These are phyloP conservation scores for Neodiprion virginianus DNA, from an alignment of 1,140 invertebrate genomes.

Conservation along the genomic window DNA sequence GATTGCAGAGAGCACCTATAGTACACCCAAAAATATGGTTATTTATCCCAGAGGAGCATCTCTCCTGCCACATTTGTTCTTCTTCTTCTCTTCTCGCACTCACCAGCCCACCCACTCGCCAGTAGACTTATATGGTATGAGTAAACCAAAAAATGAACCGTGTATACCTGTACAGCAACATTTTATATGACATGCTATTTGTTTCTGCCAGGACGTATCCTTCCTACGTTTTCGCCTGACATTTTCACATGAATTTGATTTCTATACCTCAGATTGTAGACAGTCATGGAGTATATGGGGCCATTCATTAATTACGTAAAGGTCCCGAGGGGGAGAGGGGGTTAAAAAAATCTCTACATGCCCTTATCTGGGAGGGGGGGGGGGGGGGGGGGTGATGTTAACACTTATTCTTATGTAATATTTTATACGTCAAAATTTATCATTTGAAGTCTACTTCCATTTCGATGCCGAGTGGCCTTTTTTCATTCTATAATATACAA, in stretches of 20 bases:
- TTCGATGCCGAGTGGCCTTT: no score
- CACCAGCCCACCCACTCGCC: background rate
- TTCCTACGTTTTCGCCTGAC: background rate
- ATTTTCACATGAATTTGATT: background rate
- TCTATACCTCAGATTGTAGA: background rate
- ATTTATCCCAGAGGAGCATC: slow-evolving; percentile 12
- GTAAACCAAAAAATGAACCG: background rate
- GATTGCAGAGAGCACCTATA: background rate
- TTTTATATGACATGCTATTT: background rate
- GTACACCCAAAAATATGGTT: background rate
- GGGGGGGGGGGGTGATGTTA: no score
- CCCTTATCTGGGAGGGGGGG: no score
- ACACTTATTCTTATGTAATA: no score
- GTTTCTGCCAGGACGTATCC: background rate
- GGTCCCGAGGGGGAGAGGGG: no score
- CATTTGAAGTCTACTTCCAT: no score
- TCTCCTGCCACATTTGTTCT: slow-evolving; percentile 8
- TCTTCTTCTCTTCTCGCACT: slow-evolving; percentile 10
- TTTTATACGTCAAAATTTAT: no score
- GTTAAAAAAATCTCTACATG: no score
- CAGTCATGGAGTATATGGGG: no score
- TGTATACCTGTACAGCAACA: background rate
- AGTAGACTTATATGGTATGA: background rate
- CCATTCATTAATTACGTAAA: no score
- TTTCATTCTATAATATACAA: no score